phyloP scores from a whole-genome alignment of 2,797 vertebrate species.

The Cryptoprocta ferox region DNA sequence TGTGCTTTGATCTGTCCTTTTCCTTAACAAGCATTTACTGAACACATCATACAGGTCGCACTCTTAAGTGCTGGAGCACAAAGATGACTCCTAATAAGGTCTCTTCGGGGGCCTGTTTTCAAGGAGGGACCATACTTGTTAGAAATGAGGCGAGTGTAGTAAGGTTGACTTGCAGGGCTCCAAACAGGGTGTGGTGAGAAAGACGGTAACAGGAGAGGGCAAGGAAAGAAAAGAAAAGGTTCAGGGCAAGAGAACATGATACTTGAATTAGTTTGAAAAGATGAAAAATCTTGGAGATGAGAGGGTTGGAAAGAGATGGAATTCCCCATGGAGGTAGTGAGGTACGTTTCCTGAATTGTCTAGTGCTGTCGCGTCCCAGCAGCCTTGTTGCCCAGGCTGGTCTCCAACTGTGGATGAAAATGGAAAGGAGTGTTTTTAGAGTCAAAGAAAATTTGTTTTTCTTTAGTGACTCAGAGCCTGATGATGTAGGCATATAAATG shows the following conservation, averaged over 20 bases:
- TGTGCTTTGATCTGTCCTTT: slow-evolving; percentile 15
- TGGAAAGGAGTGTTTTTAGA: neutral
- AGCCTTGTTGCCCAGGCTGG: neutral
- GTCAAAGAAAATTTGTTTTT: slow-evolving; percentile 1
- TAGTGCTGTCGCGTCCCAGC: neutral
- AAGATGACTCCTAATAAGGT: neutral
- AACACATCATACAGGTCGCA: neutral
- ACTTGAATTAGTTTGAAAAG: slow-evolving; percentile 1
- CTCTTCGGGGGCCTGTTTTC: neutral
- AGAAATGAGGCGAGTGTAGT: neutral
- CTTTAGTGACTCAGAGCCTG: neutral
- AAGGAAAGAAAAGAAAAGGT: neutral
- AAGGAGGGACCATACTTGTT: neutral
- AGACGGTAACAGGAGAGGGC: neutral
- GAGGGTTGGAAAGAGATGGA: neutral
- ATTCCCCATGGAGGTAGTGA: neutral
- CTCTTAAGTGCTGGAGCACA: neutral
- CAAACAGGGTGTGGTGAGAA: neutral
- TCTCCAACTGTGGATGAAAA: neutral
- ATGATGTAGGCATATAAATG: neutral
- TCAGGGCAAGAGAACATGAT: neutral
- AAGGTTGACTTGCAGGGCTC: neutral
- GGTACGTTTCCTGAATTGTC: neutral
- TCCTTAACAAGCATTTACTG: neutral
- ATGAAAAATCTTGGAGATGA: neutral